phyloP scores from a whole-genome alignment of 2,888 invertebrate species.

The Leptopilina syphax region DNA sequence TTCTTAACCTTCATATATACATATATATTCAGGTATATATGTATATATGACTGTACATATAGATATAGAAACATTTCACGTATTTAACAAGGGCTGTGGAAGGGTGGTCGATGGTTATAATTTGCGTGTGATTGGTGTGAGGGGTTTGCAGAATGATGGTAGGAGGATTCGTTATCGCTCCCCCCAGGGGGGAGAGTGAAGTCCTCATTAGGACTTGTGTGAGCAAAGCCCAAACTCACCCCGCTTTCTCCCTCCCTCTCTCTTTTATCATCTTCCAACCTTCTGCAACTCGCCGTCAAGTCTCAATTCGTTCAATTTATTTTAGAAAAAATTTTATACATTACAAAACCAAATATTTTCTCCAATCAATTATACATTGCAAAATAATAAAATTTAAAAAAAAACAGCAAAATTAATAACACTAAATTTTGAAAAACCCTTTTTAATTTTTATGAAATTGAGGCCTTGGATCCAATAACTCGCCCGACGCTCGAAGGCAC shows the following conservation, averaged over 20 bases:
- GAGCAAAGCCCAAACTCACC: conserved; percentile 58
- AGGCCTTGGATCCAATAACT: too few relatives aligned
- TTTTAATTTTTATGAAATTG: too few relatives aligned
- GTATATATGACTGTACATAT: conserved; percentile 43
- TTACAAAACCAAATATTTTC: not conserved
- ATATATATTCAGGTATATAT: not conserved
- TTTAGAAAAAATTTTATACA: conserved; percentile 49
- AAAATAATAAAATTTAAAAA: too few relatives aligned
- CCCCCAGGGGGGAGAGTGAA: conserved; percentile 66
- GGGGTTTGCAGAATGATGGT: conserved; percentile 49
- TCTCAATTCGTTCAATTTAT: conserved; percentile 57
- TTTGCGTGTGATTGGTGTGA: conserved; percentile 62
- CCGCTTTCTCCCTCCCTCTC: conserved; percentile 21
- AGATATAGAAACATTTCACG: conserved; percentile 50
- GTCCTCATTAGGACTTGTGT: conserved; percentile 69
- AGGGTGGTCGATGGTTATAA: conserved; percentile 64
- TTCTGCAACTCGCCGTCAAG: conserved; percentile 49
- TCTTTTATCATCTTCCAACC: conserved; percentile 45
- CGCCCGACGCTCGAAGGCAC: too few relatives aligned
- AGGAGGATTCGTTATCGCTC: conserved; percentile 67
- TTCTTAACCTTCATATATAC: too few relatives aligned
- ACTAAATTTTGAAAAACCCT: too few relatives aligned
- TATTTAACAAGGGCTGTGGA: conserved; percentile 51
- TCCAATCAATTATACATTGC: too few relatives aligned
- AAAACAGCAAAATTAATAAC: too few relatives aligned